Conservation (phyloP, 2,113 vertebrate species). For the Oophaga pumilio region DNA sequence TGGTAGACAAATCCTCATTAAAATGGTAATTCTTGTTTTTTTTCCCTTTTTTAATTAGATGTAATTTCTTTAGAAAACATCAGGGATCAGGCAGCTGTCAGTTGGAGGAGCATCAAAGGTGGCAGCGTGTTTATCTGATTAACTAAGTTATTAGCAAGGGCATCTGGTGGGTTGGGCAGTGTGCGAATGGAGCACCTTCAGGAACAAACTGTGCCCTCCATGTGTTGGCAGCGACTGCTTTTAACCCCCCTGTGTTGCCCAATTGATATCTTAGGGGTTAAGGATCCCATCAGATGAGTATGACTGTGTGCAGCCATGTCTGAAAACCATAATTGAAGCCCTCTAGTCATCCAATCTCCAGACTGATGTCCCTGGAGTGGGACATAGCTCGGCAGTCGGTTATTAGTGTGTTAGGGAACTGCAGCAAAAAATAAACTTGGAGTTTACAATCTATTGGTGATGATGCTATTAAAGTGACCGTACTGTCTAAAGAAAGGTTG, state of each 20-base stretch:
- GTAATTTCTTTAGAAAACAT: conserved; percentile 52
- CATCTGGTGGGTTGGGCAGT: conserved; percentile 10
- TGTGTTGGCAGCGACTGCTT: not conserved
- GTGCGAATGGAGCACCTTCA: not conserved
- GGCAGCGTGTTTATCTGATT: conserved; percentile 53
- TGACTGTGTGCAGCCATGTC: conserved; percentile 16
- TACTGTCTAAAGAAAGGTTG: not conserved
- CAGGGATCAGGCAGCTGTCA: conserved; percentile 51
- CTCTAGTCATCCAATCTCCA: conserved; percentile 18
- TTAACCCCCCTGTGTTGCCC: not conserved
- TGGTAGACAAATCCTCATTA: conserved; percentile 53
- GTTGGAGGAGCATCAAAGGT: conserved; percentile 51
- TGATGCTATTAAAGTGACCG: not conserved
- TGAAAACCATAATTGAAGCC: conserved; percentile 7
- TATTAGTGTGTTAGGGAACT: conserved; percentile 8
- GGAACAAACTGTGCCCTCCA: not conserved
- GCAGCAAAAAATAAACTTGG: not conserved
- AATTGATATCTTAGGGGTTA: not conserved
- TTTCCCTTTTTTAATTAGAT: conserved; percentile 47
- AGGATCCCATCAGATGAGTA: not conserved
- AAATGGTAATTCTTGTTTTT: conserved; percentile 55
- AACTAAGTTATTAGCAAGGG: conserved; percentile 50
- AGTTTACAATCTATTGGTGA: conserved; percentile 10
- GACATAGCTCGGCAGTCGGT: not conserved
- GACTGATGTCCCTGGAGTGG: conserved; percentile 14